Evolutionary conservation across 2,113 vertebrate genomes (phyloP).

Genomic region (Canis aureus): DNA sequence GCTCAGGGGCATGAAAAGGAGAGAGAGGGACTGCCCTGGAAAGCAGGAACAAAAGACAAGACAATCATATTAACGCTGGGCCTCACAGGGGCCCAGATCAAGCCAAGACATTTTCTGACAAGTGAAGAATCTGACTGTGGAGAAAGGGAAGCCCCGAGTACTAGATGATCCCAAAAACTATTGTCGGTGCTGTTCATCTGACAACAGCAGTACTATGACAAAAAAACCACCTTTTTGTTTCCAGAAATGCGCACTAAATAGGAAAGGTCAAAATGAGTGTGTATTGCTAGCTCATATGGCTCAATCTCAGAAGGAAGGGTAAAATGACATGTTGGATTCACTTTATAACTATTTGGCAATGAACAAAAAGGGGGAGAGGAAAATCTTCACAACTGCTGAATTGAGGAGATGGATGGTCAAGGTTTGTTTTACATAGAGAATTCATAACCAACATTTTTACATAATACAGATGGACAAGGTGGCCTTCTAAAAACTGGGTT

Average conservation of each 20-base stretch:
- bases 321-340: background rate
- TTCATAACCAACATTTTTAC: background rate
- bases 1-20: background rate
- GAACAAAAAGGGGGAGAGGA: background rate
- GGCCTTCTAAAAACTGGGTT: background rate
- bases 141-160: background rate
- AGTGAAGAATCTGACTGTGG: background rate
- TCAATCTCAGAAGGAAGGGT: background rate
- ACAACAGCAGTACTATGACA: background rate
- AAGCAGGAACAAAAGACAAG: background rate
- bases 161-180: background rate
- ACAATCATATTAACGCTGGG: background rate
- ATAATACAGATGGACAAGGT: background rate
- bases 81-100: background rate
- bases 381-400: background rate
- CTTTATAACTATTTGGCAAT: background rate
- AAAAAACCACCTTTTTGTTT: background rate
- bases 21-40: background rate
- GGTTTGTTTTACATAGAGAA: background rate
- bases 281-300: background rate
- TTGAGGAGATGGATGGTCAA: background rate
- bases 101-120: background rate
- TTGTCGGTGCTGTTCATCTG: background rate
- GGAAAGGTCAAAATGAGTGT: background rate
- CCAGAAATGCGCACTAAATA: background rate